Evolutionary conservation across 1,140 invertebrate genomes (phyloP).

Genomic region (Bombus pyrosoma): DNA sequence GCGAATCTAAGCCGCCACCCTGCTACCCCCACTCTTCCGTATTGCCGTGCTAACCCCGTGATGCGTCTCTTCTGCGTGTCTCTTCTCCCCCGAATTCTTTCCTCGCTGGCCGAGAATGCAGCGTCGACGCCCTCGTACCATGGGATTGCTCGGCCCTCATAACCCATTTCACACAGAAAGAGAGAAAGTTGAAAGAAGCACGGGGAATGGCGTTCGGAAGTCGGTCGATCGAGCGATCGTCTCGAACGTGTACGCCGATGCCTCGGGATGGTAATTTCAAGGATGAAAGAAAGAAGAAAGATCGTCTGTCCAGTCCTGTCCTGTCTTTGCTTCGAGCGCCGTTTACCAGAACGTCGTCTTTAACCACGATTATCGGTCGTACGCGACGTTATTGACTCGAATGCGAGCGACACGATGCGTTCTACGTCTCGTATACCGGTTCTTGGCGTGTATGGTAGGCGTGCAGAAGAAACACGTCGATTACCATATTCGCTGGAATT

Average conservation of each 20-base stretch:
- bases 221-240: slow-evolving; percentile 17
- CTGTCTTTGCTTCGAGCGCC: too few relatives aligned
- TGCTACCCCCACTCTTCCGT: neutral
- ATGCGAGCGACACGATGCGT: too few relatives aligned
- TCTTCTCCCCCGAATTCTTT: slow-evolving; percentile 49
- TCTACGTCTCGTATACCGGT: too few relatives aligned
- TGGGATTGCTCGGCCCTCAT: slow-evolving; percentile 58
- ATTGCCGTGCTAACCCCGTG: neutral
- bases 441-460: too few relatives aligned
- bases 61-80: slow-evolving; percentile 15
- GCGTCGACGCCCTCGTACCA: slow-evolving; percentile 37
- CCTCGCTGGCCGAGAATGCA: slow-evolving; percentile 40
- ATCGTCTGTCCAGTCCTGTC: too few relatives aligned
- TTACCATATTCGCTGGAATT: slow-evolving; percentile 15
- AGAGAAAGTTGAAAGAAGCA: neutral
- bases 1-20: slow-evolving; percentile 17
- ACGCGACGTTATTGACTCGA: neutral
- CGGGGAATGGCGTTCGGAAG: neutral
- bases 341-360: neutral
- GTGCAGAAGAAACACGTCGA: neutral
- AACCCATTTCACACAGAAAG: slow-evolving; percentile 56
- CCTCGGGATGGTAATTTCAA: too few relatives aligned
- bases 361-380: neutral
- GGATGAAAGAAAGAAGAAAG: too few relatives aligned
- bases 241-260: neutral